Conservation (phyloP, 2,888 invertebrate species). For the Agelastica alni region DNA sequence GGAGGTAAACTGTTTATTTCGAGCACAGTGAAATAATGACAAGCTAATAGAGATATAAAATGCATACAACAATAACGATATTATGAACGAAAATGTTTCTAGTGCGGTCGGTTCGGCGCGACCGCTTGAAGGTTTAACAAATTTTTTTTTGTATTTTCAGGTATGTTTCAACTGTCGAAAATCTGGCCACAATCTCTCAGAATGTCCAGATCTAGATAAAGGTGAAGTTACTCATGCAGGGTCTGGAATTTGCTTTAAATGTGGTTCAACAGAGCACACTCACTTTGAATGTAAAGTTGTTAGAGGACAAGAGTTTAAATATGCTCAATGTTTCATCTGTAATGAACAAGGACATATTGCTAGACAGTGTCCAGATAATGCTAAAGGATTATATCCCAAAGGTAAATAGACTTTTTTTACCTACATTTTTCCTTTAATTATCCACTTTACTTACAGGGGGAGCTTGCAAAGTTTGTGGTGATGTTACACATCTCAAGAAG, state of each 20-base stretch:
- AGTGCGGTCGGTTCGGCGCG: too few species aligned
- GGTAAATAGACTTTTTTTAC: conserved; percentile 45
- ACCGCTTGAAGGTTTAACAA: too few species aligned
- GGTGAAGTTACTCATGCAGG: conserved; percentile 55
- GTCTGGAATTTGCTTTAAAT: conserved; percentile 83
- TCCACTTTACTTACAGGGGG: conserved; percentile 54
- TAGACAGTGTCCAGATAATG: conserved; percentile 86
- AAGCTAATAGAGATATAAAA: too few species aligned
- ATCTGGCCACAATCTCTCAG: conserved; percentile 78
- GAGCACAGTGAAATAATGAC: too few species aligned
- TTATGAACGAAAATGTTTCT: too few species aligned
- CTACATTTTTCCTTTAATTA: neutral
- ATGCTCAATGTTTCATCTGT: conserved; percentile 88
- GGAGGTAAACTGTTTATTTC: too few species aligned
- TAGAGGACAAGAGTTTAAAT: conserved; percentile 70
- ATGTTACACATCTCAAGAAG: conserved; percentile 81
- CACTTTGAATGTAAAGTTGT: conserved; percentile 74
- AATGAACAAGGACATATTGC: conserved; percentile 86
- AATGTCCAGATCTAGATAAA: conserved; percentile 73
- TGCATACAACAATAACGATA: too few species aligned
- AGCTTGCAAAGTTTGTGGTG: conserved; percentile 80
- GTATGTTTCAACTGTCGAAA: conserved; percentile 81
- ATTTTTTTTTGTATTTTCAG: too few species aligned
- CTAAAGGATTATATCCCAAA: conserved; percentile 80
- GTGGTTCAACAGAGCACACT: conserved; percentile 86